phyloP scores from a whole-genome alignment of 2,797 vertebrate genomes.

The Lepilemur septentrionalis region DNA sequence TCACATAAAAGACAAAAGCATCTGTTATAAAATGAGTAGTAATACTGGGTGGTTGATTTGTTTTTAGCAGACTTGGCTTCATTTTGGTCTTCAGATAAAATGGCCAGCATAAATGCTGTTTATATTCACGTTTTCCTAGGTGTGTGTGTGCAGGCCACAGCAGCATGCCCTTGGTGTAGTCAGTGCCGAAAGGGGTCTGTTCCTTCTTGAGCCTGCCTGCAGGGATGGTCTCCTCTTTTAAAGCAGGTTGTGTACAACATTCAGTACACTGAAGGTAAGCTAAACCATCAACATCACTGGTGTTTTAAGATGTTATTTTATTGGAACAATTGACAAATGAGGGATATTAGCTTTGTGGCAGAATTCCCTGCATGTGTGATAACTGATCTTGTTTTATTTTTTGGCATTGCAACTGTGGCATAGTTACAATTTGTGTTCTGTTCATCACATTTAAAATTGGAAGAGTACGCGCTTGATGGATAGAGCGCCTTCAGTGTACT shows the following conservation, averaged over 20 bases:
- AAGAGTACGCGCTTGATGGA: conserved; percentile 87
- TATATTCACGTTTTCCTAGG: conserved; percentile 95
- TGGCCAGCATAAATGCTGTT: conserved; percentile 95
- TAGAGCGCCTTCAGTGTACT: conserved; percentile 94
- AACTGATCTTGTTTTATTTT: conserved; percentile 87
- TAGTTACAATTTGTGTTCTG: conserved; percentile 86
- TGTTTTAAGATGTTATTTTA: conserved; percentile 88
- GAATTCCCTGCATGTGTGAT: conserved; percentile 90
- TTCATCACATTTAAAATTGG: conserved; percentile 84
- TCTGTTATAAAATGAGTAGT: conserved; percentile 84
- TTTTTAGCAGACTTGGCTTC: conserved; percentile 91
- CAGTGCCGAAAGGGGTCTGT: conserved; percentile 93
- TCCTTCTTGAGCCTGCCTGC: conserved; percentile 93
- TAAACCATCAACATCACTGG: conserved; percentile 90
- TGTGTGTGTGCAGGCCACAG: conserved; percentile 94
- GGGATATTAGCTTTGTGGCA: conserved; percentile 86
- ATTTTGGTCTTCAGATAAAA: conserved; percentile 87
- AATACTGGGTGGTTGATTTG: conserved; percentile 88
- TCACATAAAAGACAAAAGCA: conserved; percentile 81
- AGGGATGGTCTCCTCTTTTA: conserved; percentile 94
- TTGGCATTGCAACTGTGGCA: conserved; percentile 85
- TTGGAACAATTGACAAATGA: conserved; percentile 85
- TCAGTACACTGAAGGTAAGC: conserved; percentile 97
- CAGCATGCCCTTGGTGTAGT: conserved; percentile 93
- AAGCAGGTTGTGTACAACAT: conserved; percentile 95